Evolutionary conservation across 2,888 invertebrate species (phyloP), one percentile per base, ranked within the genome.

Genomic region (Drosophila mulleri): DNA sequence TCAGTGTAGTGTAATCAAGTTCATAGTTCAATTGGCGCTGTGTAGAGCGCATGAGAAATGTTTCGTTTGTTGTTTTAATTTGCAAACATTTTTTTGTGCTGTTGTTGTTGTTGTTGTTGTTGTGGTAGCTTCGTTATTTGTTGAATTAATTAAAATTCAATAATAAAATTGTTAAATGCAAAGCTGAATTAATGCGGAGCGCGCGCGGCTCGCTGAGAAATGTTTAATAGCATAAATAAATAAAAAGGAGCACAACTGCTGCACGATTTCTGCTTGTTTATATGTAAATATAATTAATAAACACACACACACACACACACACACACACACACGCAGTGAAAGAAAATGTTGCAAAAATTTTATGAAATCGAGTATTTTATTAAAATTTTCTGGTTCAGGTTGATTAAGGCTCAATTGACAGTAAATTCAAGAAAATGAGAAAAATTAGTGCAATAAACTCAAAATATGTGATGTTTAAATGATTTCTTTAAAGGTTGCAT

Each of bases 141-240:
- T 83, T 75, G 74, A 83, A 83, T 88, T 83, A 83, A 83, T 83
- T 86, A 83, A 83, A 83, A 86, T 83, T 83, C 88, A 83, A 86
- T 83, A 86, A 83, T 83, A 73, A 86, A 86, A 88, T 68, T 78
- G 70, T 75, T 83, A 45, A 81, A 72, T 65, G 72, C 71, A 83
- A 81, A 78, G 79, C 70, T 59, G 72, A 83, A 70, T 83, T 86
- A 78, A 83, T 74, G 78, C 63, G 32, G 53, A 48, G 41, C 12
- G 39, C 20, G 53, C 61, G 39, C 32, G 39, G 2, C 32, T 20
- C n/a, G 47, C 44, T 18, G 32, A 44, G 47, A 54, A 67, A 87
- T 84, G 84, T 69, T 82, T 83, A 87, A 84, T 72, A 75, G 72
- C 79, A 84, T 82, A 82, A 84, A 82, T 82, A 82, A 82, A 82